phyloP scores from a whole-genome alignment of 2,113 vertebrate species.

The Amphiprion ocellaris region DNA sequence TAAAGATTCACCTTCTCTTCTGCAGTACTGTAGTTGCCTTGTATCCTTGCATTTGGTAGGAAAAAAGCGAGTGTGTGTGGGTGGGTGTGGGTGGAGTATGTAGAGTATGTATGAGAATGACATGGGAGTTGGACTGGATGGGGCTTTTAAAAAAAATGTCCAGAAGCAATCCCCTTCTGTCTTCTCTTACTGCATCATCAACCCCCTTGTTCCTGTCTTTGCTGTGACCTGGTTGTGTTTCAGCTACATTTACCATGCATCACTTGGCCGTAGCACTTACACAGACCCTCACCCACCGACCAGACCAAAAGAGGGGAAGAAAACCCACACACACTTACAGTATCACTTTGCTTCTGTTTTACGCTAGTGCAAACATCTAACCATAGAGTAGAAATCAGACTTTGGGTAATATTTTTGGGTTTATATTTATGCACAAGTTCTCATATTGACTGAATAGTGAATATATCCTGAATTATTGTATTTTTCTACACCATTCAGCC shows the following conservation, averaged over 20 bases:
- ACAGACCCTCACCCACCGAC: constrained; percentile 41
- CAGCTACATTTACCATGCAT: constrained; percentile 78
- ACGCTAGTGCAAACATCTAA: neutral
- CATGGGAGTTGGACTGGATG: constrained; percentile 34
- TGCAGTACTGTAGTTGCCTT: constrained; percentile 1
- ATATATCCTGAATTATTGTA: neutral
- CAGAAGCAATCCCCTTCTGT: constrained; percentile 66
- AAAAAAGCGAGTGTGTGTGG: constrained; percentile 1
- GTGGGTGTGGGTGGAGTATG: constrained; percentile 2
- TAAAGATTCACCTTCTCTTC: constrained; percentile 9
- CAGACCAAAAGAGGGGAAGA: constrained; percentile 16
- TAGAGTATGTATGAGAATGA: neutral
- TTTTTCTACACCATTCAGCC: neutral
- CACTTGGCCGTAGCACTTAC: constrained; percentile 78
- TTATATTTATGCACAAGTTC: too few relatives aligned
- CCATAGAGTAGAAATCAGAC: neutral
- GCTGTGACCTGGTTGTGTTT: constrained; percentile 80
- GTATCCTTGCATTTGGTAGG: constrained; percentile 7
- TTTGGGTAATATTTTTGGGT: too few relatives aligned
- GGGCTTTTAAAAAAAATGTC: constrained; percentile 79
- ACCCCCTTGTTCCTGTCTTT: constrained; percentile 62
- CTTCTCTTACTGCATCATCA: constrained; percentile 64
- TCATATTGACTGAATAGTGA: neutral
- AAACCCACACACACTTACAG: neutral
- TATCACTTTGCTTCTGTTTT: constrained; percentile 5